Conservation (phyloP, 2,797 vertebrate species). For the Peromyscus attwateri region DNA sequence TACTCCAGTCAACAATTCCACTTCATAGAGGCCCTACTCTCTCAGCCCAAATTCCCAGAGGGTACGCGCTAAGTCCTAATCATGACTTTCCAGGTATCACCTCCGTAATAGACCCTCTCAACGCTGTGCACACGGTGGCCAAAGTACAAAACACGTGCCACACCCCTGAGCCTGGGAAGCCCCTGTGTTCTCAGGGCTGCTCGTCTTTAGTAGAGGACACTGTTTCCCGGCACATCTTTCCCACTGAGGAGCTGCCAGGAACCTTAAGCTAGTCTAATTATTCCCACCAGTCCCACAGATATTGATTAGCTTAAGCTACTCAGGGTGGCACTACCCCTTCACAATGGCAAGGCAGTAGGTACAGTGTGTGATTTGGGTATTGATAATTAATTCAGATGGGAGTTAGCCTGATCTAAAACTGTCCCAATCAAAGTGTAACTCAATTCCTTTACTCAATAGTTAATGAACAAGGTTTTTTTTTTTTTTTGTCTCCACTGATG, state of each 20-base stretch:
- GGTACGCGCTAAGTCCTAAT: neutral
- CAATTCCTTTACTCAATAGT: neutral
- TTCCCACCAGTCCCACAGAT: neutral
- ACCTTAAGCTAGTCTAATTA: neutral
- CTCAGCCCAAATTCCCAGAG: neutral
- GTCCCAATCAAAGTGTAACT: constrained; percentile 36
- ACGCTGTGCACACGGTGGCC: neutral
- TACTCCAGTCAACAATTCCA: neutral
- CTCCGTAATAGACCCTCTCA: neutral
- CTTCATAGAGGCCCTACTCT: neutral
- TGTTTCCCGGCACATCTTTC: neutral
- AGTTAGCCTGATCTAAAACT: constrained; percentile 31
- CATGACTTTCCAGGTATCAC: neutral
- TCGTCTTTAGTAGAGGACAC: neutral
- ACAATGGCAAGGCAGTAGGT: neutral
- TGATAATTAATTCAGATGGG: constrained; percentile 4
- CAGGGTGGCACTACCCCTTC: neutral
- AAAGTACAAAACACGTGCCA: accelerated
- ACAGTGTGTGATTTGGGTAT: neutral
- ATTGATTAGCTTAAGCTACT: neutral
- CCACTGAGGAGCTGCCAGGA: neutral
- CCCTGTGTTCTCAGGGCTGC: neutral
- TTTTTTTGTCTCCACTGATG: neutral
- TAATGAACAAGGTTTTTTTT: neutral
- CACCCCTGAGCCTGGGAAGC: neutral